A percentile compares a stretch with the other conserved stretches of the same genome.
Conservation (phyloP, 2,797 vertebrate genomes). For the Enteromius unitaeniatus region DNA sequence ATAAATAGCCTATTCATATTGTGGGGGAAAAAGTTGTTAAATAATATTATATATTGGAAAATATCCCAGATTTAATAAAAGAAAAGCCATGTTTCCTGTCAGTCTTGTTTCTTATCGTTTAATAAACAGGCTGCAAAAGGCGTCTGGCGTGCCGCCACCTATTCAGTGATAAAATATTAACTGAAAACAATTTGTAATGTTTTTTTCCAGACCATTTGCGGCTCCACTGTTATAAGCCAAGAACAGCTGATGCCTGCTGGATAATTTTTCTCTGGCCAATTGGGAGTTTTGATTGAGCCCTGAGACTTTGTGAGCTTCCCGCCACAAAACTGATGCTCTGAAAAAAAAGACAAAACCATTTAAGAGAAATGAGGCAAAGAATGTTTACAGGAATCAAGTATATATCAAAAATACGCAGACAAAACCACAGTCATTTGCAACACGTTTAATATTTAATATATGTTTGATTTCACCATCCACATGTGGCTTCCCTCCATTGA, state of each 20-base stretch:
- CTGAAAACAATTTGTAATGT: constrained; percentile 1
- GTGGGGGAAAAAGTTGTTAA: background rate
- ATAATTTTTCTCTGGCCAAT: constrained; percentile 91
- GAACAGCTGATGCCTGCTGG: constrained; percentile 89
- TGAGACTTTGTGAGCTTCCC: constrained; percentile 88
- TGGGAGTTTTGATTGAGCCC: constrained; percentile 87
- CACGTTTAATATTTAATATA: background rate
- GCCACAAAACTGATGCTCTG: constrained; percentile 86
- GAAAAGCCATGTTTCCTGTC: background rate
- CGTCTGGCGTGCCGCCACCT: background rate
- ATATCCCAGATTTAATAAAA: background rate
- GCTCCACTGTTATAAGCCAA: constrained; percentile 90
- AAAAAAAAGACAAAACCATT: constrained; percentile 1
- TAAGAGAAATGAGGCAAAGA: background rate
- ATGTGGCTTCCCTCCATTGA: constrained; percentile 78
- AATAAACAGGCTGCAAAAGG: constrained; percentile 8
- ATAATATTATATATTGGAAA: background rate
- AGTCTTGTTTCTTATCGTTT: constrained; percentile 11
- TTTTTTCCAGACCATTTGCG: constrained; percentile 76
- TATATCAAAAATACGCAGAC: background rate
- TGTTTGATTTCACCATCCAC: constrained; percentile 73
- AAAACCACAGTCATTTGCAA: background rate
- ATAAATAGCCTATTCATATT: background rate
- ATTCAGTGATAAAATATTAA: background rate
- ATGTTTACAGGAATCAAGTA: background rate